phyloP scores from a whole-genome alignment of 2,888 invertebrate genomes.

The Chrysodeixis includens region DNA sequence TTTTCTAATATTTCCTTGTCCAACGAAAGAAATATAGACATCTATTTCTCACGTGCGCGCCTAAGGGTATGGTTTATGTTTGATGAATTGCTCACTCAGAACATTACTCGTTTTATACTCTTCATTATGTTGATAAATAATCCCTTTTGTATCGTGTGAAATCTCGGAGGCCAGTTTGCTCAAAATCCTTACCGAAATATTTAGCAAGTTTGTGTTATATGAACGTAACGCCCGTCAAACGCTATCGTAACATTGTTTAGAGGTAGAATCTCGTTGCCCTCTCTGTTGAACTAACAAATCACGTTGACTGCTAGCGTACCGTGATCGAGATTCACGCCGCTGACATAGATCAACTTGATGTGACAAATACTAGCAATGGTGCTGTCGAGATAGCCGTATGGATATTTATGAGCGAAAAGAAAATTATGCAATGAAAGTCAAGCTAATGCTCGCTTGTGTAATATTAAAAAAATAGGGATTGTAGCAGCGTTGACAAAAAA shows the following conservation, averaged over 20 bases:
- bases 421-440: conserved; percentile 41
- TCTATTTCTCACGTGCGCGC: conserved; percentile 53
- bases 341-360: conserved; percentile 61
- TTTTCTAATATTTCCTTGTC: conserved; percentile 49
- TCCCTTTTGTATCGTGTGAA: conserved; percentile 49
- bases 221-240: conserved; percentile 39
- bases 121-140: conserved; percentile 56
- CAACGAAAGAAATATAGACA: conserved; percentile 52
- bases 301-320: conserved; percentile 58
- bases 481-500: too few relatives aligned
- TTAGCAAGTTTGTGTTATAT: conserved; percentile 45
- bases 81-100: conserved; percentile 56
- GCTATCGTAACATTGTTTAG: conserved; percentile 59
- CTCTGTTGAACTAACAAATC: conserved; percentile 61
- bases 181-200: conserved; percentile 47
- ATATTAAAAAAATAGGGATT: too few relatives aligned
- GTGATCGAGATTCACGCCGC: conserved; percentile 60
- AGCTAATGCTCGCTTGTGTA: neutral
- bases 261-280: conserved; percentile 49
- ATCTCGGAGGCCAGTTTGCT: conserved; percentile 26
- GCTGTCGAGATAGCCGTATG: conserved; percentile 51
- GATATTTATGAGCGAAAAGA: conserved; percentile 51
- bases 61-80: conserved; percentile 53
- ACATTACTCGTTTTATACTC: conserved; percentile 49
- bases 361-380: conserved; percentile 57